phyloP scores from a whole-genome alignment of 2,113 vertebrate species.

The Upupa epops region DNA sequence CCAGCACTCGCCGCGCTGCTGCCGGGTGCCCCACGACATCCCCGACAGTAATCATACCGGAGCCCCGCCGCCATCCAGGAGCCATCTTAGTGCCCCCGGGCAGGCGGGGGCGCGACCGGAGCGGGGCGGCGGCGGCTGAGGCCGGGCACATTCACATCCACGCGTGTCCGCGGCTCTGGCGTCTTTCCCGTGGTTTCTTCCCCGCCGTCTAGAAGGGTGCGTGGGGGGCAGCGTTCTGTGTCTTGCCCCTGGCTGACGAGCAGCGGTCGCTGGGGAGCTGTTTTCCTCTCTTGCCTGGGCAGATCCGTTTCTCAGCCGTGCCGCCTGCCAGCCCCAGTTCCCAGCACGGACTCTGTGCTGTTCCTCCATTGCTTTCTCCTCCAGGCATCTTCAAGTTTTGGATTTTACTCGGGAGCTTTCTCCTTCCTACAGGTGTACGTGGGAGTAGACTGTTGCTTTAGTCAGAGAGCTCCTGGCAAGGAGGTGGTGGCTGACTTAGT shows the following conservation, averaged over 20 bases:
- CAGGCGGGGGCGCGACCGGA: background rate
- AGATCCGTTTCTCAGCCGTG: background rate
- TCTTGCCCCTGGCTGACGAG: background rate
- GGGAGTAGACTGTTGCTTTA: constrained; percentile 44
- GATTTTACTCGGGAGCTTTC: background rate
- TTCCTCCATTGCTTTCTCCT: background rate
- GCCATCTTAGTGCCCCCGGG: constrained; percentile 45
- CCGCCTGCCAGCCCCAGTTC: background rate
- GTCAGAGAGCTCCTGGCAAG: background rate
- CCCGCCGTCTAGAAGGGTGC: background rate
- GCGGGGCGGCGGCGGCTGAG: background rate
- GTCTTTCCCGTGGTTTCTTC: background rate
- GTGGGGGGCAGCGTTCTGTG: background rate
- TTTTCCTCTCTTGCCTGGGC: background rate
- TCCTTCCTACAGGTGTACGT: constrained; percentile 51
- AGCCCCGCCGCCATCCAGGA: background rate
- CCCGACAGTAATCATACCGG: too few species aligned
- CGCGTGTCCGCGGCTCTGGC: background rate
- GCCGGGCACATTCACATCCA: background rate
- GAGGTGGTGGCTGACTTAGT: background rate
- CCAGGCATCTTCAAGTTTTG: constrained; percentile 48
- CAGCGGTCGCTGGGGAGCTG: background rate
- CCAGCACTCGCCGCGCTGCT: background rate
- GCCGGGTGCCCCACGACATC: background rate
- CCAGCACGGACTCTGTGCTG: background rate